Conservation (phyloP, 2,888 invertebrate species). For the Boloria selene region DNA sequence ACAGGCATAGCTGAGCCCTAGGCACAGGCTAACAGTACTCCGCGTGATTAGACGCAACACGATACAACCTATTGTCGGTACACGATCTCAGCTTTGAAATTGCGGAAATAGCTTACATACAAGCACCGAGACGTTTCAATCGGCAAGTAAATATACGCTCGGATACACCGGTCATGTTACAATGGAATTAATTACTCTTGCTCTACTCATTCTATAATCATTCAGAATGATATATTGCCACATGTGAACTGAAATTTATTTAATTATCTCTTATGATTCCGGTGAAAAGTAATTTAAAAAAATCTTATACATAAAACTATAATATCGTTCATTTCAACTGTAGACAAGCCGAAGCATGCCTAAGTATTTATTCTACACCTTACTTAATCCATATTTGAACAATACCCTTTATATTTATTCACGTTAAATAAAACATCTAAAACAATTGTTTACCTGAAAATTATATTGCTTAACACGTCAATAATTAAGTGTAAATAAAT, state of each 20-base stretch:
- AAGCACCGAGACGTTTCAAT: constrained; percentile 80
- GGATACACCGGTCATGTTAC: constrained; percentile 49
- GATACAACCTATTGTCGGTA: constrained; percentile 80
- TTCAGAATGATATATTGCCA: constrained; percentile 31
- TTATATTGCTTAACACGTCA: no score
- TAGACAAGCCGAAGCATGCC: no score
- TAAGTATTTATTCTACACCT: no score
- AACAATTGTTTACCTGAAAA: no score
- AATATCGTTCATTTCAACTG: no score
- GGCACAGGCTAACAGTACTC: constrained; percentile 76
- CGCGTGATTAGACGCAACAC: constrained; percentile 80
- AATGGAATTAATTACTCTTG: constrained; percentile 42
- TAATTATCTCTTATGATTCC: background rate
- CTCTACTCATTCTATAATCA: constrained; percentile 38
- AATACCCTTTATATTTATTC: no score
- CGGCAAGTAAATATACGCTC: constrained; percentile 65
- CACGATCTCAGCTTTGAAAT: constrained; percentile 80
- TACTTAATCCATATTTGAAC: no score
- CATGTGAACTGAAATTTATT: constrained; percentile 16
- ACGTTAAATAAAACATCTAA: no score
- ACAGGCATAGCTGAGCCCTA: constrained; percentile 59
- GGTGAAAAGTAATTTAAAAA: background rate
- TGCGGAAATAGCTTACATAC: constrained; percentile 80
- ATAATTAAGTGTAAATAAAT: no score
- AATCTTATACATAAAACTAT: background rate